phyloP scores from a whole-genome alignment of 2,797 vertebrate species.

The Megaceryle alcyon region DNA sequence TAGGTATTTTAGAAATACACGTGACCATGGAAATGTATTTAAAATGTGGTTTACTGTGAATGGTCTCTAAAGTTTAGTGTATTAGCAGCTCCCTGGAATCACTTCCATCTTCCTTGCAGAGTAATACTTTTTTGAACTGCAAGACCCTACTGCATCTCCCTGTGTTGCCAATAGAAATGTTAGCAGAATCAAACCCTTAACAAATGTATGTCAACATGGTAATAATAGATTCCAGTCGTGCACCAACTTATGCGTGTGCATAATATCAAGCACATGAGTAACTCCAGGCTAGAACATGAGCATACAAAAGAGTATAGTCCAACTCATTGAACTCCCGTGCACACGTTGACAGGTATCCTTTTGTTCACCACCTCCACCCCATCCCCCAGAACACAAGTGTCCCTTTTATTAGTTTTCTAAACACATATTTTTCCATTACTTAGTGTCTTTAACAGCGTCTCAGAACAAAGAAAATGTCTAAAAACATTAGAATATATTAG shows the following conservation, averaged over 20 bases:
- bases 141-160: not conserved
- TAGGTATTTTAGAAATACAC: slow-evolving; percentile 51
- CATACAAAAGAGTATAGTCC: slow-evolving; percentile 64
- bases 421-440: not conserved
- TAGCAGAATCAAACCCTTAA: slow-evolving; percentile 54
- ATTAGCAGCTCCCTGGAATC: slow-evolving; percentile 11
- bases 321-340: slow-evolving; percentile 18
- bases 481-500: not conserved
- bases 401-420: not conserved
- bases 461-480: not conserved
- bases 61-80: not conserved
- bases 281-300: slow-evolving; percentile 73
- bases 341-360: slow-evolving; percentile 60
- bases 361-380: not conserved
- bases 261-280: slow-evolving; percentile 72
- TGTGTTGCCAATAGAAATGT: slow-evolving; percentile 20
- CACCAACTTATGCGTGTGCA: not conserved
- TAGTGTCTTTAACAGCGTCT: not conserved
- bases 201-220: slow-evolving; percentile 62
- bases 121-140: not conserved
- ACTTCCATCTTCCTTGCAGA: slow-evolving; percentile 7
- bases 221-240: slow-evolving; percentile 65
- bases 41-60: slow-evolving; percentile 37
- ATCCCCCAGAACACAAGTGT: not conserved
- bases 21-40: slow-evolving; percentile 32